phyloP scores from a whole-genome alignment of 2,888 invertebrate genomes.

The Esperia sulphurella region DNA sequence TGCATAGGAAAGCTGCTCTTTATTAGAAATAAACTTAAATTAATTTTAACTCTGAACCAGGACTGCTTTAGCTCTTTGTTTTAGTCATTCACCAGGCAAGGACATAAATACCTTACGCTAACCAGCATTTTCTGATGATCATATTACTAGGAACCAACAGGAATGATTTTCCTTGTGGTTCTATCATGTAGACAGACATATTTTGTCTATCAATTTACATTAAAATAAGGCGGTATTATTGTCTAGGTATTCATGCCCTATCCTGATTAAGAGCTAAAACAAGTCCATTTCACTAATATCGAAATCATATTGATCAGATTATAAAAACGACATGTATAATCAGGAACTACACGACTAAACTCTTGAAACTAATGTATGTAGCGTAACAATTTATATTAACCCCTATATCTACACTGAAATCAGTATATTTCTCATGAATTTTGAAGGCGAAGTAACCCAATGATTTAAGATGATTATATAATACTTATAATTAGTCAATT shows the following conservation, averaged over 20 bases:
- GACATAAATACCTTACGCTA: too few relatives aligned
- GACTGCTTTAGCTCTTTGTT: too few relatives aligned
- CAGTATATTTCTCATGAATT: slow-evolving; percentile 7
- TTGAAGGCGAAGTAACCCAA: not conserved
- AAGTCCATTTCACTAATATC: not conserved
- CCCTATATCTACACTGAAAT: slow-evolving; percentile 24
- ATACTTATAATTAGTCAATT: not conserved
- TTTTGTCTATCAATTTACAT: too few relatives aligned
- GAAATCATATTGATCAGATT: slow-evolving; percentile 48
- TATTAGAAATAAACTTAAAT: slow-evolving; percentile 12
- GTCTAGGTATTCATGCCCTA: too few relatives aligned
- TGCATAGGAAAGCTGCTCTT: slow-evolving; percentile 28
- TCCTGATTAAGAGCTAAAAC: too few relatives aligned
- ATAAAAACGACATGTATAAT: slow-evolving; percentile 49
- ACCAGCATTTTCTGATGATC: too few relatives aligned
- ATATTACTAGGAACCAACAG: too few relatives aligned
- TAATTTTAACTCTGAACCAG: too few relatives aligned
- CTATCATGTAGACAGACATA: too few relatives aligned
- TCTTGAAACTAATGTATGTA: slow-evolving; percentile 40
- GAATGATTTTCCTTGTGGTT: too few relatives aligned
- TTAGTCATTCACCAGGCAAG: too few relatives aligned
- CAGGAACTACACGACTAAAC: slow-evolving; percentile 57
- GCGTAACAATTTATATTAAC: slow-evolving; percentile 33
- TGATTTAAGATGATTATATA: not conserved
- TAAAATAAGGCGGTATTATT: too few relatives aligned